Evolutionary conservation across 1,140 invertebrate species (phyloP).

Genomic region (Schlechtendalia chinensis): DNA sequence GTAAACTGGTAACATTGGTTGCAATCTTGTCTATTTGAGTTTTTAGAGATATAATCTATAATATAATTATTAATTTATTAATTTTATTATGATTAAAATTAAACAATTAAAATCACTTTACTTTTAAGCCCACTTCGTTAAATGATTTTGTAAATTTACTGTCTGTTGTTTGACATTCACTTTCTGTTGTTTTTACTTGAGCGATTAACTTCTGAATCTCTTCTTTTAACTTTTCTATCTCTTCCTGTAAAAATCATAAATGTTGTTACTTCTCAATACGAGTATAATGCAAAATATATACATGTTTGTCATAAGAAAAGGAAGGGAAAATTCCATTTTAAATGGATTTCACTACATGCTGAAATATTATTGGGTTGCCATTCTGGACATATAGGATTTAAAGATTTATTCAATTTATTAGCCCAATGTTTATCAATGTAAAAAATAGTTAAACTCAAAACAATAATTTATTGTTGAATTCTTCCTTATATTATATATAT

Average conservation of each 20-base stretch:
- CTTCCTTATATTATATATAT: too few relatives aligned
- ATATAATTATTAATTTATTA: not conserved
- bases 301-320: too few relatives aligned
- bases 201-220: constrained; percentile 8
- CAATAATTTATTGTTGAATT: too few relatives aligned
- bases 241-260: not conserved
- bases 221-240: constrained; percentile 38
- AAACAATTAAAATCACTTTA: not conserved
- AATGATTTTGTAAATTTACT: constrained; percentile 11
- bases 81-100: not conserved
- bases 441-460: too few relatives aligned
- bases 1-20: constrained; percentile 45
- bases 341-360: too few relatives aligned
- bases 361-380: too few relatives aligned
- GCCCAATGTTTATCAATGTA: too few relatives aligned
- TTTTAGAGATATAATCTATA: constrained; percentile 4
- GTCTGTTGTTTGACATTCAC: constrained; percentile 3
- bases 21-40: constrained; percentile 39
- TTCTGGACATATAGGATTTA: too few relatives aligned
- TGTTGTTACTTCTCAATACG: not conserved
- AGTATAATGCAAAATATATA: too few relatives aligned
- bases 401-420: too few relatives aligned
- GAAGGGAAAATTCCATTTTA: too few relatives aligned
- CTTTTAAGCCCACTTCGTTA: constrained; percentile 22
- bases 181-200: constrained; percentile 34